These are phyloP conservation scores for Erebia palarica DNA, from an alignment of 2,888 invertebrate genomes.

Conservation along the genomic window DNA sequence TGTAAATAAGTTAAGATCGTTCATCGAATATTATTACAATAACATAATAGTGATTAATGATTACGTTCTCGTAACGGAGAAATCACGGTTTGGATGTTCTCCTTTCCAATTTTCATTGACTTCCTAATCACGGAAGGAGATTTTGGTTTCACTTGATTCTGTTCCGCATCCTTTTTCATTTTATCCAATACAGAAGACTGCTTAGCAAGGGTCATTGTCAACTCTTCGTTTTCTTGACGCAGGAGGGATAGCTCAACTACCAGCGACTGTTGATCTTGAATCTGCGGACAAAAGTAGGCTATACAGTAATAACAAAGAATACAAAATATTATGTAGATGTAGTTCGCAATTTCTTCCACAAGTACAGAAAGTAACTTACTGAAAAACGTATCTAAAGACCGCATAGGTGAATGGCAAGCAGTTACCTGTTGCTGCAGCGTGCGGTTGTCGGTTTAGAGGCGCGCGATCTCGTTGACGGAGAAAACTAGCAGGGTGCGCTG, in stretches of 20 bases:
- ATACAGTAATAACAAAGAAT: neutral
- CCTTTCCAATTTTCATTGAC: slow-evolving; percentile 70
- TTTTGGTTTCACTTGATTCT: slow-evolving; percentile 61
- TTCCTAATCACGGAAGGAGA: slow-evolving; percentile 70
- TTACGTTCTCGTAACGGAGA: slow-evolving; percentile 76
- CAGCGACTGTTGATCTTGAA: slow-evolving; percentile 75
- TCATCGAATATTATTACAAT: neutral
- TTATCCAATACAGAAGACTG: slow-evolving; percentile 74
- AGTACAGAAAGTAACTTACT: neutral
- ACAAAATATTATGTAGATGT: no score
- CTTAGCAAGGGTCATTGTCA: slow-evolving; percentile 70
- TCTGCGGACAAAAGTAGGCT: slow-evolving; percentile 47
- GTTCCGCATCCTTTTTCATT: slow-evolving; percentile 69
- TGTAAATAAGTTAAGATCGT: neutral
- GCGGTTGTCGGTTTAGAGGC: neutral
- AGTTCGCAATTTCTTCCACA: no score
- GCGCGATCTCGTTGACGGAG: neutral
- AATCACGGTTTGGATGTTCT: slow-evolving; percentile 66
- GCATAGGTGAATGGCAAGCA: neutral
- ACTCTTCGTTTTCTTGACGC: slow-evolving; percentile 76
- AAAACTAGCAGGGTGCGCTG: neutral
- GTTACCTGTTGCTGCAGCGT: neutral
- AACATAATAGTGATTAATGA: slow-evolving; percentile 43
- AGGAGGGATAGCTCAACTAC: slow-evolving; percentile 74
- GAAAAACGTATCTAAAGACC: neutral